Conservation (phyloP, 2,113 vertebrate species). For the Cyprinodon brontotheroides region DNA sequence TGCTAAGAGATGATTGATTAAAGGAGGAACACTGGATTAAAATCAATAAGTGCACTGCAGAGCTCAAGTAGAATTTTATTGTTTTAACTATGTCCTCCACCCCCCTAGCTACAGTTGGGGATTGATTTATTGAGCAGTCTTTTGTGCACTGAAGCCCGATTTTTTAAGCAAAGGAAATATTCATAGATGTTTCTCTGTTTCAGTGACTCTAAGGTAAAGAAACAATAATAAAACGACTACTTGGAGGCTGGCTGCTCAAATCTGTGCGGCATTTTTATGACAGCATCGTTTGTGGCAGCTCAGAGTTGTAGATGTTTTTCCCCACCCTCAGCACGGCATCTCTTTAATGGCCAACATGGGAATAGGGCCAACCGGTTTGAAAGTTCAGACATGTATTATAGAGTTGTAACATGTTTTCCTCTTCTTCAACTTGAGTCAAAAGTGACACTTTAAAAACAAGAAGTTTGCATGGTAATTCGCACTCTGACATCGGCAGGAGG, state of each 20-base stretch:
- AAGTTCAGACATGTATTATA: conserved; percentile 32
- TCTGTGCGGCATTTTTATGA: background rate
- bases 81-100: conserved; percentile 41
- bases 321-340: conserved; percentile 22
- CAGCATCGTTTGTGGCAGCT: conserved; percentile 29
- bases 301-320: conserved; percentile 19
- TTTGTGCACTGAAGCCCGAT: conserved; percentile 52
- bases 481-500: conserved; percentile 3
- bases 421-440: conserved; percentile 17
- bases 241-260: background rate
- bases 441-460: conserved; percentile 34
- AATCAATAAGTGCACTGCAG: conserved; percentile 54
- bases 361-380: conserved; percentile 27
- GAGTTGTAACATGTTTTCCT: background rate
- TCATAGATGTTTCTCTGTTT: conserved; percentile 43
- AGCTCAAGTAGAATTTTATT: conserved; percentile 46
- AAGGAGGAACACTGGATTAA: conserved; percentile 49
- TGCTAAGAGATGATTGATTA: conserved; percentile 53
- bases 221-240: conserved; percentile 27
- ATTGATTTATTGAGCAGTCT: conserved; percentile 54
- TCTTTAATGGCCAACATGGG: conserved; percentile 49
- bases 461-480: conserved; percentile 23
- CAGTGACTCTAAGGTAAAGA: conserved; percentile 24
- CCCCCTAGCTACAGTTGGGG: conserved; percentile 5
- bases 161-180: conserved; percentile 50